Evolutionary conservation across 2,888 invertebrate species (phyloP).

Genomic region (Cephus pulcher): DNA sequence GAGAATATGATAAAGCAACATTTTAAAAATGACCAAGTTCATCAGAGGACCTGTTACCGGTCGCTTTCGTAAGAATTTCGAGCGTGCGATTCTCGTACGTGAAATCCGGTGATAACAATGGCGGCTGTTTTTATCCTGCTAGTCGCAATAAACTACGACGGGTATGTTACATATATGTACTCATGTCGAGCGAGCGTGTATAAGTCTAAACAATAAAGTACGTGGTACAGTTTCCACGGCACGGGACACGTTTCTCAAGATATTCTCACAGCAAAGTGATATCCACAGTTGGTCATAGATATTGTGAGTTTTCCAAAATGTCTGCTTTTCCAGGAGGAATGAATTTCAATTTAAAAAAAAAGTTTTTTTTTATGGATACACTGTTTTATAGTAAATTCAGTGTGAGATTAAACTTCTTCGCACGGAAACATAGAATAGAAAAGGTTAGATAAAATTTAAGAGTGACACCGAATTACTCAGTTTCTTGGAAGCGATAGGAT

Average conservation of each 20-base stretch:
- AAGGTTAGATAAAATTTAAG: neutral
- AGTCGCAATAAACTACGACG: slow-evolving; percentile 24
- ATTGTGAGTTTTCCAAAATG: slow-evolving; percentile 17
- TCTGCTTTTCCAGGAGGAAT: slow-evolving; percentile 2
- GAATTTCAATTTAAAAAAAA: neutral
- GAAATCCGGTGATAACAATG: slow-evolving; percentile 33
- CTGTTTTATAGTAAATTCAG: neutral
- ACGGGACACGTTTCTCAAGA: slow-evolving; percentile 32
- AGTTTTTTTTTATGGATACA: neutral
- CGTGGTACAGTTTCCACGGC: slow-evolving; percentile 43
- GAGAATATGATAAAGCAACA: neutral
- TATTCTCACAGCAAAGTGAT: slow-evolving; percentile 3
- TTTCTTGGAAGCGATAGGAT: neutral
- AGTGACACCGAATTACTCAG: neutral
- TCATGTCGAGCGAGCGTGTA: neutral
- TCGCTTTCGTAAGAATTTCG: slow-evolving; percentile 23
- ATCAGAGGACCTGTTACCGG: neutral
- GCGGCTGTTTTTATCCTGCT: slow-evolving; percentile 21
- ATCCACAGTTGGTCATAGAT: neutral
- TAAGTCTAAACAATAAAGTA: slow-evolving; percentile 24
- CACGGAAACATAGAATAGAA: neutral
- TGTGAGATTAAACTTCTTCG: neutral
- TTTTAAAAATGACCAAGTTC: neutral
- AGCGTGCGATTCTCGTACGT: slow-evolving; percentile 21
- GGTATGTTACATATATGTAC: slow-evolving; percentile 11